Base-by-base conservation (phyloP, 2,888 invertebrate genomes). In the Nephrotoma flavescens region DNA sequence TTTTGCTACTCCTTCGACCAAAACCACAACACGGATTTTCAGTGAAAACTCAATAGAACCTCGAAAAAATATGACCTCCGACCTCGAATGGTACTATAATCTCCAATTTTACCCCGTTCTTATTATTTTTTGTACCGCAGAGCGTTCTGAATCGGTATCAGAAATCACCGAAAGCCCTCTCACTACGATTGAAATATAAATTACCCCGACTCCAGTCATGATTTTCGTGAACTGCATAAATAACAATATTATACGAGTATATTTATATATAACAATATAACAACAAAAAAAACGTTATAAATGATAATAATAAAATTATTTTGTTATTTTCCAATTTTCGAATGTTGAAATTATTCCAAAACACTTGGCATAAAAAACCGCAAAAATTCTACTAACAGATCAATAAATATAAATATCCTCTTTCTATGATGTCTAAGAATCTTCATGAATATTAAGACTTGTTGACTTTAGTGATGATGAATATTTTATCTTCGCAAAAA, bases 401-500 rank as follows among this genome's bases (percentile, higher is more conserved):
- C 83, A 83, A 83, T 83, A 83, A 57, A 57, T 83, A 83, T 83
- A 83, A 83, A 83, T 83, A 83, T 57, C 52, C 5, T 57, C 52
- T 4, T 57, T 57, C 0, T 47, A 31, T 83, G 12, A 83, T 83
- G 83, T 83, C 41, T 83, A 83, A 41, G 83, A 41, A 41, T 42
- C 41, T 83, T 41, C 41, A 83, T 83, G 83, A 41, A 41, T 41
- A 41, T 83, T 83, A 83, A 83, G 83, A 83, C 83, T 83, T 83
- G 83, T 41, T 83, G 83, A 83, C 83, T 83, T 83, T 83, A 83
- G 41, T 83, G 83, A 83, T 83, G 83, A 83, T 83, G 83, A 83
- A 83, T 83, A 83, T 83, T 83, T 83, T 83, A 83, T 83, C 83
- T 41, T 83, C 83, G 15, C 41, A 9, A 83, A 31, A 41, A 83